Conservation (phyloP, 2,888 invertebrate genomes). For the Cartodere bifasciata region DNA sequence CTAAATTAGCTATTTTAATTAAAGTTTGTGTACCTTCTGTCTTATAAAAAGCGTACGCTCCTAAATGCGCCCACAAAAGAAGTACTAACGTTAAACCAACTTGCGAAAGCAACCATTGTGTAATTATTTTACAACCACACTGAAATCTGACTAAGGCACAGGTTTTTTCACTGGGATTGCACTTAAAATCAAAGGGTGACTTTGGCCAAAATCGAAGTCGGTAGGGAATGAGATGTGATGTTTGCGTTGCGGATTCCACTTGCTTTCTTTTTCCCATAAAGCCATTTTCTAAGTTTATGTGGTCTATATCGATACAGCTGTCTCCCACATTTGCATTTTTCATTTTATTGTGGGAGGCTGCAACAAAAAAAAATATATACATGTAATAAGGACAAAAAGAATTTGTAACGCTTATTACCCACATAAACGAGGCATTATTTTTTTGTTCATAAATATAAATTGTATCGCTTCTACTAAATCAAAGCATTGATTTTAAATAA, state of each 20-base stretch:
- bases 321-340: constrained; percentile 24
- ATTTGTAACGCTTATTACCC: too few relatives aligned
- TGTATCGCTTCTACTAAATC: too few relatives aligned
- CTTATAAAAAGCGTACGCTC: constrained; percentile 48
- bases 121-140: constrained; percentile 34
- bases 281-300: constrained; percentile 27
- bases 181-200: constrained; percentile 24
- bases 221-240: constrained; percentile 36
- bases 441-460: too few relatives aligned
- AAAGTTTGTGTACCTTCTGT: constrained; percentile 63
- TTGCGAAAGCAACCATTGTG: constrained; percentile 44
- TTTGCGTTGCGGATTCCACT: constrained; percentile 36
- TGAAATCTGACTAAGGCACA: constrained; percentile 25
- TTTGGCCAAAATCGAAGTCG: constrained; percentile 46
- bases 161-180: constrained; percentile 27
- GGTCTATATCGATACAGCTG: constrained; percentile 28
- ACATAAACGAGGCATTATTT: too few relatives aligned
- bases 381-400: too few relatives aligned
- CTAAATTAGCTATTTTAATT: constrained; percentile 12
- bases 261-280: constrained; percentile 24
- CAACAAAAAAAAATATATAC: too few relatives aligned
- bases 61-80: constrained; percentile 48
- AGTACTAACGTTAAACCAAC: constrained; percentile 46
- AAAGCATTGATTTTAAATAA: too few relatives aligned
- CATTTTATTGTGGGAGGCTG: constrained; percentile 22